Evolutionary conservation across 2,113 vertebrate species (phyloP).

Genomic region (Hydropotes inermis): DNA sequence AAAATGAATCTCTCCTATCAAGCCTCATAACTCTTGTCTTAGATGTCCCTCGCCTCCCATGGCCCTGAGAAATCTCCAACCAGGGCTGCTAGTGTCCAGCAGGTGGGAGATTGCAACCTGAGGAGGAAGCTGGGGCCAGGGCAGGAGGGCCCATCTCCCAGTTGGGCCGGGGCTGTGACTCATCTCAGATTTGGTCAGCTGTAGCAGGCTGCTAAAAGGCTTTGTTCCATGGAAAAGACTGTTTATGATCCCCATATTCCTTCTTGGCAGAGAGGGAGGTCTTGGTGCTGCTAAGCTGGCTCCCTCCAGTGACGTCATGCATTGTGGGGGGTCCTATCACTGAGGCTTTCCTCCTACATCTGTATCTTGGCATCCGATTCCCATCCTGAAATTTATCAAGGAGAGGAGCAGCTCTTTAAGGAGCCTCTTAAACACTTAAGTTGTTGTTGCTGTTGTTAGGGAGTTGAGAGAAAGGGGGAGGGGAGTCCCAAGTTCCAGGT

Average conservation of each 20-base stretch:
- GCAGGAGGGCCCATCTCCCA: background rate
- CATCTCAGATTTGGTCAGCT: background rate
- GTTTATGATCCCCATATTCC: background rate
- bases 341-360: background rate
- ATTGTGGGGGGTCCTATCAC: background rate
- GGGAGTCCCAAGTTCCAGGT: background rate
- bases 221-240: constrained; percentile 14
- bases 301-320: background rate
- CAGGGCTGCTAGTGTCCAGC: background rate
- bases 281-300: background rate
- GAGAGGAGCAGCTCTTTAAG: background rate
- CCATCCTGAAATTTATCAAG: background rate
- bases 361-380: background rate
- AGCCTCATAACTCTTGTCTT: background rate
- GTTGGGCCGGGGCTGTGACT: background rate
- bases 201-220: background rate
- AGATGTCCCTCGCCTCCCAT: background rate
- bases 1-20: background rate
- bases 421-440: background rate
- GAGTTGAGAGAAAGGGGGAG: background rate
- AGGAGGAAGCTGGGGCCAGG: background rate
- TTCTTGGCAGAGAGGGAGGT: background rate
- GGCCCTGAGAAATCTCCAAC: background rate
- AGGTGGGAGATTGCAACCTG: background rate
- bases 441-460: background rate